Evolutionary conservation across 2,888 invertebrate species (phyloP), one percentile per base, ranked within the genome.

Genomic region (Empis livida): DNA sequence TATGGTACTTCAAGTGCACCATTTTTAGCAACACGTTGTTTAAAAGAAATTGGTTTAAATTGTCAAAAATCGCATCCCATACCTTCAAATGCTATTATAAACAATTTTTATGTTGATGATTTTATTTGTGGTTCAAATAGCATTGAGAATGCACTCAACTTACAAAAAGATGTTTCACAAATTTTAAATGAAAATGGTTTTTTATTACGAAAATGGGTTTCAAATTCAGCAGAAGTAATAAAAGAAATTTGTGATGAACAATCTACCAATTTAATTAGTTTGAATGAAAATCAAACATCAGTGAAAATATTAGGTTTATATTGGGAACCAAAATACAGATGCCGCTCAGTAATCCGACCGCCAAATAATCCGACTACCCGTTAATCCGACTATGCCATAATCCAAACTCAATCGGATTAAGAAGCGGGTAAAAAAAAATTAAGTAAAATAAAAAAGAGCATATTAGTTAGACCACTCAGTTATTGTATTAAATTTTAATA

Each of bases 1-100:
- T 56, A 52, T 49, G 56, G 58, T 17, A 50, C 49, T 3, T 42
- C 53, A 9, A 16, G 50, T 10, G 53, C 58, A 4, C 54, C 57
- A 10, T 57, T 42, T 47, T 43, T 55, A 14, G 57, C 57, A 1
- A 53, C 51, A 1, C 47, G 53, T 30, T 43, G 47, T 5, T 20
- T 59, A 8, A 49, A 50, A 11, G 47, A 53, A 35, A 31, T 55
- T 9, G 54, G 53, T 5, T 17, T 27, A 5, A 46, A 52, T 13
- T 49, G 48, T 37, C 10, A 20, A 20, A 9, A 17, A 0, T 47
- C 39, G 11, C 54, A 43, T 44, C 55, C 56, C 0, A 1, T 46
- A 9, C 57, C 56, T 15, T 43, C 51, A 10, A 14, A 45, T 13
- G 40, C 44, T 6, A 31, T 54, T 6, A 14, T 17, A 39, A 45